phyloP scores from a whole-genome alignment of 1,140 invertebrate genomes.

The Bradynema listronoti region DNA sequence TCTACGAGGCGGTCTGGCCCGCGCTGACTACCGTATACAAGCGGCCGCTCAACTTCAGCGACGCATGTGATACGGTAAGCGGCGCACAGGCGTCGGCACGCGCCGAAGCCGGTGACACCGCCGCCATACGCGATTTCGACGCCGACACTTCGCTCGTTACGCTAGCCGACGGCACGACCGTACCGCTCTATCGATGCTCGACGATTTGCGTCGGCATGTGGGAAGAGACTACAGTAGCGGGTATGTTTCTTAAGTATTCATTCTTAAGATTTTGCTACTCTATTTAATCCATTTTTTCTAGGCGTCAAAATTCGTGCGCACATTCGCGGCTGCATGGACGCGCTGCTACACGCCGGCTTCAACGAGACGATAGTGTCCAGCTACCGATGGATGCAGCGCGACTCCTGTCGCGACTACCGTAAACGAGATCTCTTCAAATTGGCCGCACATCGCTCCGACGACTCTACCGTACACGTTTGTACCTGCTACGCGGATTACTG shows the following conservation, averaged over 20 bases:
- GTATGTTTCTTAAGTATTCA: conserved; percentile 7
- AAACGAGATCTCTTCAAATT: conserved; percentile 42
- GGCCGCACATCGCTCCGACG: conserved; percentile 25
- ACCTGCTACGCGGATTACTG: conserved; percentile 39
- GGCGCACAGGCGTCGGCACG: too few relatives aligned
- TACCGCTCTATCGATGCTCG: conserved; percentile 22
- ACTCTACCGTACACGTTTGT: conserved; percentile 28
- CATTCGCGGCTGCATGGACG: conserved; percentile 41
- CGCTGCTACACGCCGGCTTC: conserved; percentile 35
- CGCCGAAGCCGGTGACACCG: too few relatives aligned
- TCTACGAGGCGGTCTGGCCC: conserved; percentile 42
- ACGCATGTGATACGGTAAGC: conserved; percentile 31
- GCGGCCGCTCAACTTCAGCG: conserved; percentile 35
- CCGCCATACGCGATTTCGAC: too few relatives aligned
- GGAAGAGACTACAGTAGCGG: conserved; percentile 32
- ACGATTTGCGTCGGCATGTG: conserved; percentile 39
- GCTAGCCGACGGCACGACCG: conserved; percentile 10
- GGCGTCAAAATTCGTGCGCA: conserved; percentile 39
- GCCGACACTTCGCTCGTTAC: too few relatives aligned
- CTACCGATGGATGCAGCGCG: conserved; percentile 42
- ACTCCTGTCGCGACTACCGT: conserved; percentile 23
- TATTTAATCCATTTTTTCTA: background rate
- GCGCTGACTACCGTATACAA: conserved; percentile 34
- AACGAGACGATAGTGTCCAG: conserved; percentile 40
- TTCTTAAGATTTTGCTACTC: background rate